A percentile compares a stretch with the other conserved stretches of the same genome.
These are phyloP conservation scores for Eutolmus rufibarbis DNA, from an alignment of 2,888 invertebrate species.

Conservation along the genomic window DNA sequence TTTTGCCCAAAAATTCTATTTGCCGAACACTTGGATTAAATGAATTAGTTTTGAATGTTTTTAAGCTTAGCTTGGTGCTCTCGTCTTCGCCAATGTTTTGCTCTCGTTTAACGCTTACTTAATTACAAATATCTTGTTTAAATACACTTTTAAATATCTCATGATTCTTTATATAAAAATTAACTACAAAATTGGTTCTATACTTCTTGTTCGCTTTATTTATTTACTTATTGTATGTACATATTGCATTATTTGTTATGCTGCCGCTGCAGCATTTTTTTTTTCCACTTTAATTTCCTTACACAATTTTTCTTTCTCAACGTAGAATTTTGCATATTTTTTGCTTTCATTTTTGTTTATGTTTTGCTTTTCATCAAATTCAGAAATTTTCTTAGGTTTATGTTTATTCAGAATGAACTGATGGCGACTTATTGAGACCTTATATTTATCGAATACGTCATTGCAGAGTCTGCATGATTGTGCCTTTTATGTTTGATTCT, in stretches of 20 bases:
- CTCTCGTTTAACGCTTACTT: constrained; percentile 25
- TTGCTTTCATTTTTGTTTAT: neutral
- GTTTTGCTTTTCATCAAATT: neutral
- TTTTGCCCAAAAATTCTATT: neutral
- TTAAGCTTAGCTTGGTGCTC: constrained; percentile 23
- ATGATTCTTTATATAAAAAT: constrained; percentile 40
- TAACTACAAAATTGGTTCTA: constrained; percentile 56
- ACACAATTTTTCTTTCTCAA: neutral
- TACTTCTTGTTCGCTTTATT: constrained; percentile 46
- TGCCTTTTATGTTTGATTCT: neutral
- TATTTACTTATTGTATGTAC: constrained; percentile 41
- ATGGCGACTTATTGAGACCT: neutral
- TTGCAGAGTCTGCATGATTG: neutral
- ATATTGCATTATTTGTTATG: constrained; percentile 46
- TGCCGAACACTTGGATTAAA: neutral
- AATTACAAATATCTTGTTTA: constrained; percentile 28
- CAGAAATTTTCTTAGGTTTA: neutral
- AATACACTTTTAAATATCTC: constrained; percentile 32
- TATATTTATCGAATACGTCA: neutral
- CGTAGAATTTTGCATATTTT: neutral
- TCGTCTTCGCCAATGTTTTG: neutral
- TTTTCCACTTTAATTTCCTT: neutral
- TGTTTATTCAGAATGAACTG: neutral
- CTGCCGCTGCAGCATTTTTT: constrained; percentile 15
- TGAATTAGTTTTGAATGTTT: constrained; percentile 11